Base-by-base conservation (phyloP, 2,888 invertebrate species). In the Dicycla oo region DNA sequence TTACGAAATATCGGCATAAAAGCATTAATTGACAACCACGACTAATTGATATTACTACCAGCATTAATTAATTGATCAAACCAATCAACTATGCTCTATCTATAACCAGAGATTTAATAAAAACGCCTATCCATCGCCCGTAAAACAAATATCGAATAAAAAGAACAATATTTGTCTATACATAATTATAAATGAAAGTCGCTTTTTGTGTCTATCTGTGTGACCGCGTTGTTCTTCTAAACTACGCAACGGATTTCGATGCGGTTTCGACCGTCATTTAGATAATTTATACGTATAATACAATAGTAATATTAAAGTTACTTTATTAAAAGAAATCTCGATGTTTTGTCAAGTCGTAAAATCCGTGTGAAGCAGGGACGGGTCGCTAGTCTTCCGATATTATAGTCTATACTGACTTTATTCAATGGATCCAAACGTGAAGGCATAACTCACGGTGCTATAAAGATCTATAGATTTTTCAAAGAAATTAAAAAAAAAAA, bases 401-500 rank as follows among this genome's bases (percentile, higher is more conserved):
- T 60, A 61, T 63, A 78, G 73, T 70, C 58, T 49, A 77, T 76
- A 80, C 68, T n/a, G n/a, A n/a, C n/a, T n/a, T n/a, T n/a, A n/a
- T n/a, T 86, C 83, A 82, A 79, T 93, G 93, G 93, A 91, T 51
- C 92, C 92, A 89, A 90, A 90, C 83, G 82, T 89, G 83, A 81
- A 80, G 86, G 85, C 95, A 95, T 95, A 95, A 93, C 91, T 95
- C 95, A 95, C 95, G 87, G 83, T 80, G 85, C 90, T 91, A 91
- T 93, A 93, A 90, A 86, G 92, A 92, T 93, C 94, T 94, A 94
- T 93, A 93, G 91, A 93, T 92, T 92, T 90, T 94, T 95, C 94
- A 94, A 93, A 94, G 94, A 93, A 94, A 93, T 94, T 92, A 93
- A 91, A 91, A 93, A 94, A 95, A 95, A 73, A 94, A 94, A 90